phyloP scores from a whole-genome alignment of 1,140 invertebrate genomes.

The Cecropterus lyciades region DNA sequence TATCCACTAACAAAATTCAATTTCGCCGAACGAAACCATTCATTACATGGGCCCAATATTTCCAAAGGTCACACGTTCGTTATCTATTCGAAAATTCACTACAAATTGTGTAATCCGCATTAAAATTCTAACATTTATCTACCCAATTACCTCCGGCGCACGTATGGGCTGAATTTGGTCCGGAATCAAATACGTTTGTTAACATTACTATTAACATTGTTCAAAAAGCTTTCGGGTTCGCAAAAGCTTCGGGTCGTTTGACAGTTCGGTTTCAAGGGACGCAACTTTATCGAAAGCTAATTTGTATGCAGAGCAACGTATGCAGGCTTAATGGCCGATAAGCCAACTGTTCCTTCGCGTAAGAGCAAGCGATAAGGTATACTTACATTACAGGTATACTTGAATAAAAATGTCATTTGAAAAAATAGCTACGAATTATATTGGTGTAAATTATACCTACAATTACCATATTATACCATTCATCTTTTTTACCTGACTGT shows the following conservation, averaged over 20 bases:
- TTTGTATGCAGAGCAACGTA: conserved; percentile 52
- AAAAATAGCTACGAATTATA: too few relatives aligned
- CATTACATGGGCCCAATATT: not conserved
- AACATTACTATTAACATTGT: conserved; percentile 50
- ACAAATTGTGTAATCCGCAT: conserved; percentile 13
- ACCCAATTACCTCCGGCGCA: conserved; percentile 23
- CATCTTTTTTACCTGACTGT: too few relatives aligned
- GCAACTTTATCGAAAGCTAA: conserved; percentile 54
- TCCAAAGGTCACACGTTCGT: conserved; percentile 8
- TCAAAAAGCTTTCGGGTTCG: conserved; percentile 40
- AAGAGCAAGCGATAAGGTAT: not conserved
- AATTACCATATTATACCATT: too few relatives aligned
- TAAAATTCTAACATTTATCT: conserved; percentile 34
- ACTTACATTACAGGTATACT: too few relatives aligned
- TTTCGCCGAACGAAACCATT: not conserved
- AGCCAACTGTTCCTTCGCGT: conserved; percentile 20
- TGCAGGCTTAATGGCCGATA: conserved; percentile 46
- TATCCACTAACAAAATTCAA: not conserved
- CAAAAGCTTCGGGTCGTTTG: conserved; percentile 44
- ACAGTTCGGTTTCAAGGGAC: conserved; percentile 58
- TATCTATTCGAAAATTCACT: conserved; percentile 1
- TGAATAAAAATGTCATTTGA: too few relatives aligned
- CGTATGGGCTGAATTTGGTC: conserved; percentile 28
- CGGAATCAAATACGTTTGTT: conserved; percentile 38
- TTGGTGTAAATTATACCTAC: too few relatives aligned